phyloP scores from a whole-genome alignment of 2,888 invertebrate genomes.

The Epiblema foenella region DNA sequence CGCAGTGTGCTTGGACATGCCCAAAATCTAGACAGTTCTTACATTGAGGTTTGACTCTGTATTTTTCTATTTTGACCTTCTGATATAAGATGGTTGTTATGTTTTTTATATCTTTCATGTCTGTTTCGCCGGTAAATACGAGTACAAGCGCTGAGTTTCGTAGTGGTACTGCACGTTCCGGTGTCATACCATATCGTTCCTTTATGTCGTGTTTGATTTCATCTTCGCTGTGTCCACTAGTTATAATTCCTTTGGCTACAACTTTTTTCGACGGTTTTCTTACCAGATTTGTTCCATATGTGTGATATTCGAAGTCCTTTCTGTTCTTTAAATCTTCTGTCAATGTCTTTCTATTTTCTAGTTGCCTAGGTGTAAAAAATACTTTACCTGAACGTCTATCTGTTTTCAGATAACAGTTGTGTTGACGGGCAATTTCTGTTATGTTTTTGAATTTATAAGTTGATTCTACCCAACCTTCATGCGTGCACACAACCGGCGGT shows the following conservation, averaged over 20 bases:
- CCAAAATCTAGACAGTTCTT: constrained; percentile 16
- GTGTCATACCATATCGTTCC: background rate
- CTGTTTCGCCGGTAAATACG: background rate
- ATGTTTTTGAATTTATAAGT: background rate
- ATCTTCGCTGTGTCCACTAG: background rate
- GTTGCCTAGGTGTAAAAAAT: constrained; percentile 3
- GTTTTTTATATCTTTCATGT: constrained; percentile 1
- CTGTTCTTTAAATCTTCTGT: constrained; percentile 2
- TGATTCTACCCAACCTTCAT: constrained; percentile 6
- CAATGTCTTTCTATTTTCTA: background rate
- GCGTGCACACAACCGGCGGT: background rate
- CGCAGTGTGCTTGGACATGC: constrained; percentile 19
- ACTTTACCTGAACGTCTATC: background rate
- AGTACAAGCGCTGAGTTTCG: background rate
- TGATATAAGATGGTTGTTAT: constrained; percentile 2
- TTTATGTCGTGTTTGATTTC: background rate
- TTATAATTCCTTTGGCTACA: constrained; percentile 7
- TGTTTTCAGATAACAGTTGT: background rate
- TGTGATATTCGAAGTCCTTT: constrained; percentile 1
- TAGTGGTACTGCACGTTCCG: background rate
- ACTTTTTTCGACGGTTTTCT: constrained; percentile 7
- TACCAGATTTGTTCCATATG: background rate
- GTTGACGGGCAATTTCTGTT: background rate
- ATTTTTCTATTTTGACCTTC: background rate
- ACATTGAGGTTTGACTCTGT: constrained; percentile 13